A percentile compares a stretch with the other conserved stretches of the same genome.
These are phyloP conservation scores for Drosophila sordidapex DNA, from an alignment of 2,888 invertebrate genomes.

Conservation along the genomic window DNA sequence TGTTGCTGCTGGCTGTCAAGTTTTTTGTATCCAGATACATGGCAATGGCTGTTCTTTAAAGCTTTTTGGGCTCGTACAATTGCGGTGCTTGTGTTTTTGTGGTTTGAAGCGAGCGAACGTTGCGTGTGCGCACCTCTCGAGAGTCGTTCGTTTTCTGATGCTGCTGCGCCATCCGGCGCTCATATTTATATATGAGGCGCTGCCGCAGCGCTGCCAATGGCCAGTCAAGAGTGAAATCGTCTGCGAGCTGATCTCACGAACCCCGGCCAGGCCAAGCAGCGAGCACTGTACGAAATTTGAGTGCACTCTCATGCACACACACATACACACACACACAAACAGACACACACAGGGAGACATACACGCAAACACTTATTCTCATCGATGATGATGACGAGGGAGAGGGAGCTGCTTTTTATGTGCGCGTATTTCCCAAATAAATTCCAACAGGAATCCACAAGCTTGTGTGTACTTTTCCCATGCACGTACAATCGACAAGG, in stretches of 20 bases:
- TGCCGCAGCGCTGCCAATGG: constrained; percentile 73
- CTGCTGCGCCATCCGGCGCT: constrained; percentile 81
- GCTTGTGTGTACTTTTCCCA: constrained; percentile 83
- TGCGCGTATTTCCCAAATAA: constrained; percentile 82
- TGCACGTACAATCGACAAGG: constrained; percentile 81
- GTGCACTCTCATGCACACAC: constrained; percentile 74
- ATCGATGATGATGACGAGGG: constrained; percentile 48
- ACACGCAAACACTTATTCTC: constrained; percentile 33
- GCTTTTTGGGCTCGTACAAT: constrained; percentile 26
- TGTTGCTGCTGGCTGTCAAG: constrained; percentile 62
- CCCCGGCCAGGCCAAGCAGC: constrained; percentile 44
- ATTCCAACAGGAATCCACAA: constrained; percentile 84
- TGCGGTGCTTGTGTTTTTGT: constrained; percentile 27
- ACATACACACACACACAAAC: constrained; percentile 30
- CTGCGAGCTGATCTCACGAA: constrained; percentile 80
- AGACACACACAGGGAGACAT: constrained; percentile 20
- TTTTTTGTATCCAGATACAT: constrained; percentile 84
- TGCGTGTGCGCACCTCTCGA: constrained; percentile 82
- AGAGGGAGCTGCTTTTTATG: constrained; percentile 66
- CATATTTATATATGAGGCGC: constrained; percentile 83
- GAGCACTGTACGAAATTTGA: constrained; percentile 79
- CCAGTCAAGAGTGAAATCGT: constrained; percentile 79
- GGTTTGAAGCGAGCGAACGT: constrained; percentile 48
- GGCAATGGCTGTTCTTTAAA: constrained; percentile 32
- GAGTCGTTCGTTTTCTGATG: constrained; percentile 84